Conservation (phyloP, 1,140 invertebrate species). For the Panulirus ornatus region DNA sequence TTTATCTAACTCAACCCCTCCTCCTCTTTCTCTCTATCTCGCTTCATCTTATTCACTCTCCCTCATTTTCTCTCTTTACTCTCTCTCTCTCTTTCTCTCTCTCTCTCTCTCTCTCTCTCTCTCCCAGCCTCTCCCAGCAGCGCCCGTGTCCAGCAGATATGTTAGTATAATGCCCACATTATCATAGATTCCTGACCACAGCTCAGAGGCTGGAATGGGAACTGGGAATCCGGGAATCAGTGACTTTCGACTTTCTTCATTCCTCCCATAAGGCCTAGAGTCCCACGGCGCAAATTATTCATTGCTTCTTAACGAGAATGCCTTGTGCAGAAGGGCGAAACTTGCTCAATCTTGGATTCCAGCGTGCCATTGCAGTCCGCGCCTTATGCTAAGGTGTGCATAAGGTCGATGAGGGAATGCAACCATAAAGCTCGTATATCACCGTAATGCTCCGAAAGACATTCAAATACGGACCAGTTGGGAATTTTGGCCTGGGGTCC, state of each 20-base stretch:
- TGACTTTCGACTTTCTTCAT: not conserved
- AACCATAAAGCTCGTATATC: not conserved
- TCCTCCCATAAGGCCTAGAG: not conserved
- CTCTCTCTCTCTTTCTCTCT: not conserved
- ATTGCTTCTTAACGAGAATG: slow-evolving; percentile 41
- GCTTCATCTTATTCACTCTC: not conserved
- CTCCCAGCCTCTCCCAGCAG: slow-evolving; percentile 16
- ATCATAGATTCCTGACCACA: slow-evolving; percentile 71
- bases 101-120: not conserved
- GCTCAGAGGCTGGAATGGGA: slow-evolving; percentile 53
- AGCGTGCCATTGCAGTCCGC: not conserved
- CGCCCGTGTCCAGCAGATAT: slow-evolving; percentile 63
- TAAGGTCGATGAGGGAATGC: not conserved
- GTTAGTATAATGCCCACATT: slow-evolving; percentile 71
- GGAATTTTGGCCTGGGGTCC: not conserved
- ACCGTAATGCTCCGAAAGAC: not conserved
- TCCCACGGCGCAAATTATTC: not conserved
- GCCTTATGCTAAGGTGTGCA: not conserved
- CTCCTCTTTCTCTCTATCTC: not conserved
- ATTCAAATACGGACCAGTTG: not conserved
- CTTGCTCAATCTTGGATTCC: slow-evolving; percentile 9
- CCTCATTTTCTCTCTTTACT: not conserved
- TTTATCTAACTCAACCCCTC: not conserved
- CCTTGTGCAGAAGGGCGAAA: slow-evolving; percentile 15
- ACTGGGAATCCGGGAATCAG: not conserved